phyloP scores from a whole-genome alignment of 2,113 vertebrate species.

The Puffinus mauretanicus region DNA sequence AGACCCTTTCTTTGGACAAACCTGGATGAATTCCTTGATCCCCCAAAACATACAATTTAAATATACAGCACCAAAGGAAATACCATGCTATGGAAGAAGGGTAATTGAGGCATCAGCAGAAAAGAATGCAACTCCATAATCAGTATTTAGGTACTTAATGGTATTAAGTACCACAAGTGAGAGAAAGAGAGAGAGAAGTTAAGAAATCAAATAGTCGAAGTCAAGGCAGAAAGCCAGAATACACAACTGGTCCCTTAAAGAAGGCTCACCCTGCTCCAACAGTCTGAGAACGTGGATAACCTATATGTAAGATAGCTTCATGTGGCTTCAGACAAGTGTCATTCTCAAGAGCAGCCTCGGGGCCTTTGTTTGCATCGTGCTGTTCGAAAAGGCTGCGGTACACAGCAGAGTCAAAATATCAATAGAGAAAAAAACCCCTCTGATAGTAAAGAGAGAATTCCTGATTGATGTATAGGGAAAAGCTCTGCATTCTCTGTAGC shows the following conservation, averaged over 20 bases:
- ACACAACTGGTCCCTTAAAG: neutral
- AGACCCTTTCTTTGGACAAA: neutral
- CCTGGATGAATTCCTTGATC: neutral
- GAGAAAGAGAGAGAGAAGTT: neutral
- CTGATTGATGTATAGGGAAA: neutral
- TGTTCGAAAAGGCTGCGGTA: neutral
- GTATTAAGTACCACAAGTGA: neutral
- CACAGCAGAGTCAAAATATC: neutral
- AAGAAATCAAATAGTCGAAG: neutral
- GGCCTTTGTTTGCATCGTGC: neutral
- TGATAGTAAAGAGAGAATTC: neutral
- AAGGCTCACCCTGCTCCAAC: neutral
- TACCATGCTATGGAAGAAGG: neutral
- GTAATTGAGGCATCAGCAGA: neutral
- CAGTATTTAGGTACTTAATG: neutral
- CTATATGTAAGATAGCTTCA: neutral
- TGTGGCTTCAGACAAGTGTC: neutral
- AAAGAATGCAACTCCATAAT: neutral
- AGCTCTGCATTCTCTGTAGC: neutral
- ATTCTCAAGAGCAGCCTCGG: neutral
- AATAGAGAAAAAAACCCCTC: neutral
- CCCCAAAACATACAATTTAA: neutral
- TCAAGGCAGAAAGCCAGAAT: neutral
- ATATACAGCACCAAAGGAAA: neutral
- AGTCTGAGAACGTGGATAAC: neutral